phyloP scores from a whole-genome alignment of 2,888 invertebrate species.

The Dynastes grantii region DNA sequence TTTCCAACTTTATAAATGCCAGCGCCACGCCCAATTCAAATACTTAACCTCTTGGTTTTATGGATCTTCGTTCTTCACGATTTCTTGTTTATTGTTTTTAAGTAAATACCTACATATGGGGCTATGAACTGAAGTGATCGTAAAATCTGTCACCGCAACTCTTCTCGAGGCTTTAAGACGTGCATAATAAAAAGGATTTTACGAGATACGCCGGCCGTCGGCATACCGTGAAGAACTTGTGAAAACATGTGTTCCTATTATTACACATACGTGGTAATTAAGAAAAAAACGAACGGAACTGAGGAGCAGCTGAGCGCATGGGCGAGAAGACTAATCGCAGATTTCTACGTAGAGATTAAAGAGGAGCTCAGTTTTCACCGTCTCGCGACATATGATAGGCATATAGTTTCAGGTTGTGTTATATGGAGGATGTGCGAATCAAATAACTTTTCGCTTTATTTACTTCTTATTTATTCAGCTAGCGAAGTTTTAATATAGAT shows the following conservation, averaged over 20 bases:
- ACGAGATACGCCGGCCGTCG: slow-evolving; percentile 62
- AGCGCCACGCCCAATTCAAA: slow-evolving; percentile 8
- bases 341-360: slow-evolving; percentile 28
- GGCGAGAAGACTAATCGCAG: slow-evolving; percentile 14
- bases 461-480: too few species aligned
- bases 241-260: slow-evolving; percentile 64
- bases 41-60: not conserved
- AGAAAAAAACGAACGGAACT: slow-evolving; percentile 45
- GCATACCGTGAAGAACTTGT: slow-evolving; percentile 56
- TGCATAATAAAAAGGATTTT: slow-evolving; percentile 62
- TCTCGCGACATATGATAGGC: too few species aligned
- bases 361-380: not conserved
- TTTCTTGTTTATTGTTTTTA: slow-evolving; percentile 47
- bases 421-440: too few species aligned
- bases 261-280: slow-evolving; percentile 58
- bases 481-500: too few species aligned
- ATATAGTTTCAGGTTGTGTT: too few species aligned
- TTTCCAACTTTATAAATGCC: not conserved
- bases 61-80: slow-evolving; percentile 15
- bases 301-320: slow-evolving; percentile 51
- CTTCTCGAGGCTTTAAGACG: slow-evolving; percentile 57
- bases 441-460: too few species aligned
- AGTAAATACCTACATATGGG: slow-evolving; percentile 55
- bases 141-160: slow-evolving; percentile 64
- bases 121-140: slow-evolving; percentile 58